Percentiles rank a stretch among this genome's conserved stretches.
phyloP scores from a whole-genome alignment of 2,797 vertebrate genomes.

The Arrhamphus sclerolepis region DNA sequence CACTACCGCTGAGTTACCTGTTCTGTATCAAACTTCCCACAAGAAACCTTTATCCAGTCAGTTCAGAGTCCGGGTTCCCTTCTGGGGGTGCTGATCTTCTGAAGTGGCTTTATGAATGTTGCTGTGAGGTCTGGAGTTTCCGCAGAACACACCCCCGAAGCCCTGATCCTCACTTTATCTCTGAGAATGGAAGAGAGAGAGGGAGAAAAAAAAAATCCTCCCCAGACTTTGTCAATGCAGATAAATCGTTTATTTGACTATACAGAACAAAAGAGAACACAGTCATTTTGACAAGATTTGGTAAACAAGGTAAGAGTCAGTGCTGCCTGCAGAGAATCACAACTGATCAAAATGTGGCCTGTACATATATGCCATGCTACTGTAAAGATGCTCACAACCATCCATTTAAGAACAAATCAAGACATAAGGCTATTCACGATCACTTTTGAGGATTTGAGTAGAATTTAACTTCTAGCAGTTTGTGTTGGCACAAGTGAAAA shows the following conservation, averaged over 20 bases:
- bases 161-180: conserved; percentile 31
- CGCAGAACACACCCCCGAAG: conserved; percentile 32
- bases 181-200: not conserved
- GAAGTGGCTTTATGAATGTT: conserved; percentile 36
- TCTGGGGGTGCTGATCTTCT: conserved; percentile 23
- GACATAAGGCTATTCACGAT: not conserved
- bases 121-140: conserved; percentile 23
- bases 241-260: conserved; percentile 72
- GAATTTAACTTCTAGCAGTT: conserved; percentile 11
- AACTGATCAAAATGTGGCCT: not conserved
- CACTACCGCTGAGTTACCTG: conserved; percentile 44
- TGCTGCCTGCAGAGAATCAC: conserved; percentile 17
- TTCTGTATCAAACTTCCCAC: conserved; percentile 8
- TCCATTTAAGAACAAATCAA: conserved; percentile 20
- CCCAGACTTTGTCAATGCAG: conserved; percentile 66
- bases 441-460: conserved; percentile 1
- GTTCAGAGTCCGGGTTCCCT: not conserved
- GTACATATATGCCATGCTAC: conserved; percentile 19
- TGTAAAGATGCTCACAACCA: conserved; percentile 6
- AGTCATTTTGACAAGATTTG: conserved; percentile 30
- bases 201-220: not conserved
- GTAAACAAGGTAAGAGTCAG: conserved; percentile 14
- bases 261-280: conserved; percentile 50
- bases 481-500: conserved; percentile 35
- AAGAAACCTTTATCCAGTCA: conserved; percentile 7